A percentile compares a stretch with the other conserved stretches of the same genome.
Evolutionary conservation across 2,797 vertebrate species (phyloP).

Genomic region (Margarornis squamiger): DNA sequence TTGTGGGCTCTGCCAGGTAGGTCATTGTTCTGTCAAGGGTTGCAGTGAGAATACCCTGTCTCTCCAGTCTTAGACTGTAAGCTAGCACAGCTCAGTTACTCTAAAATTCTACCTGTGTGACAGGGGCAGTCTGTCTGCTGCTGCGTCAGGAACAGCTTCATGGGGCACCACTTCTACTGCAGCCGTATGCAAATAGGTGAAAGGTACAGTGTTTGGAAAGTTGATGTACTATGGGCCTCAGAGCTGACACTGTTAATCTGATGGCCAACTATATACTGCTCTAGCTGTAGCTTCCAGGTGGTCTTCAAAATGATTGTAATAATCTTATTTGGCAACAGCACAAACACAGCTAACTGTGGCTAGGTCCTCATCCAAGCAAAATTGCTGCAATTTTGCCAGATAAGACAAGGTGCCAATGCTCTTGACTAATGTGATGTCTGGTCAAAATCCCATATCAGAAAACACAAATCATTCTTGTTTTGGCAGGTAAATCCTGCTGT

Average conservation of each 20-base stretch:
- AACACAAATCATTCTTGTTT: neutral
- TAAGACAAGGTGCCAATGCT: neutral
- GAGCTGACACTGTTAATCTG: neutral
- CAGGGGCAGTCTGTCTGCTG: neutral
- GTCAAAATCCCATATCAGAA: neutral
- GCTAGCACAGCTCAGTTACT: neutral
- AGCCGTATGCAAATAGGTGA: neutral
- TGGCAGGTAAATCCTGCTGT: neutral
- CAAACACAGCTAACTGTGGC: neutral
- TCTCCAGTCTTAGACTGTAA: neutral
- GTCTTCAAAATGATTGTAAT: conserved; percentile 17
- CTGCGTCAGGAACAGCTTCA: neutral
- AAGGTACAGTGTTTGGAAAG: neutral
- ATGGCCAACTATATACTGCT: neutral
- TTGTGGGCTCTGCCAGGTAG: neutral
- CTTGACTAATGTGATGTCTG: neutral
- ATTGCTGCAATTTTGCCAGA: neutral
- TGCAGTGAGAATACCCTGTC: neutral
- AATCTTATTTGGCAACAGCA: conserved; percentile 2
- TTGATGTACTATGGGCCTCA: neutral
- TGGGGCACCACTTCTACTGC: rapidly evolving
- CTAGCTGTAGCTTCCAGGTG: conserved; percentile 40
- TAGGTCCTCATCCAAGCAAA: neutral
- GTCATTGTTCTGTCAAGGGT: neutral
- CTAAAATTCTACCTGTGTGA: neutral